Evolutionary conservation across 2,797 vertebrate species (phyloP).

Genomic region (Smutsia gigantea): DNA sequence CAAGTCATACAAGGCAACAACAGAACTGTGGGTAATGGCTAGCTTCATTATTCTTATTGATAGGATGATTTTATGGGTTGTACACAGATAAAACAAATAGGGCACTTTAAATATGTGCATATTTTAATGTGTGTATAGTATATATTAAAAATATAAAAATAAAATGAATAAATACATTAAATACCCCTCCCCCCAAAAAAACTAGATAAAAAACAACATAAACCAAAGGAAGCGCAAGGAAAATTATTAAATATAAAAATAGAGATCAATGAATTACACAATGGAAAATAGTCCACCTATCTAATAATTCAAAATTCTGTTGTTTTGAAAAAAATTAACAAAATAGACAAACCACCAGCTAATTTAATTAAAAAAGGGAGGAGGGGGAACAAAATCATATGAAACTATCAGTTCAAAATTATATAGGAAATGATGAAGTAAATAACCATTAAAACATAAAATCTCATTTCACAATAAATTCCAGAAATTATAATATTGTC

Average conservation of each 20-base stretch:
- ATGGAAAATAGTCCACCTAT: neutral
- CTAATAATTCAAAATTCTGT: neutral
- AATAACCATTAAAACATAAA: neutral
- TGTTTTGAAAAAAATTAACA: neutral
- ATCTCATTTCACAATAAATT: neutral
- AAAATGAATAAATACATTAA: neutral
- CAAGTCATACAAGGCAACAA: neutral
- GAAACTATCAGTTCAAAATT: neutral
- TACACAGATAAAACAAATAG: neutral
- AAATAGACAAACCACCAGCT: neutral
- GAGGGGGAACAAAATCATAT: neutral
- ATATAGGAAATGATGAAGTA: neutral
- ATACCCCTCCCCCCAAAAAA: rapidly evolving
- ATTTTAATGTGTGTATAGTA: neutral
- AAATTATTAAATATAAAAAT: neutral
- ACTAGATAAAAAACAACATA: neutral
- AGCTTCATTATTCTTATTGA: neutral
- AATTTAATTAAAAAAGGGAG: neutral
- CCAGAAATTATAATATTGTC: neutral
- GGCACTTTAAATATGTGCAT: neutral
- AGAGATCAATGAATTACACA: neutral
- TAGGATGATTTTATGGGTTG: neutral
- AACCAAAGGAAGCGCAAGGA: neutral
- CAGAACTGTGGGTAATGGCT: neutral
- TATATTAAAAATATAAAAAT: neutral